Conservation (phyloP, 2,113 vertebrate genomes). For the Misgurnus mizolepis region DNA sequence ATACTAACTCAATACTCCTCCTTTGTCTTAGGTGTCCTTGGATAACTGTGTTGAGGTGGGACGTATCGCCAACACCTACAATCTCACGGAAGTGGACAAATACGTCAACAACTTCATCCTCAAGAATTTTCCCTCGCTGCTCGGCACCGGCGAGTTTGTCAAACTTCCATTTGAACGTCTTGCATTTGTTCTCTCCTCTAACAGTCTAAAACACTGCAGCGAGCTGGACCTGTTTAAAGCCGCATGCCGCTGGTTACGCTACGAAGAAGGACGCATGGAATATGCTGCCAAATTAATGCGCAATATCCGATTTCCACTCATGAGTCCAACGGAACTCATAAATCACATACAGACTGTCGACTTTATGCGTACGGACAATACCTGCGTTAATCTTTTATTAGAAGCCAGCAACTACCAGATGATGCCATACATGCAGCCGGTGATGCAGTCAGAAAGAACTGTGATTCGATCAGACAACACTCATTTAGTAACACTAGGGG, state of each 20-base stretch:
- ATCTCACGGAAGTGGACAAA: constrained; percentile 98
- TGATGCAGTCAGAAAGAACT: constrained; percentile 98
- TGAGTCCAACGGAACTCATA: constrained; percentile 97
- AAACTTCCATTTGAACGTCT: constrained; percentile 96
- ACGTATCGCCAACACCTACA: constrained; percentile 95
- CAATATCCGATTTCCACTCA: constrained; percentile 96
- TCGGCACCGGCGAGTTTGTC: constrained; percentile 95
- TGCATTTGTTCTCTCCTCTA: constrained; percentile 94
- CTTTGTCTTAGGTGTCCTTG: constrained; percentile 84
- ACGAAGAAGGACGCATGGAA: constrained; percentile 89
- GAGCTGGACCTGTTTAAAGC: constrained; percentile 98
- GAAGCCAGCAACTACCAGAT: constrained; percentile 99
- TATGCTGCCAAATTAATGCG: constrained; percentile 92
- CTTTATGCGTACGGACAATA: constrained; percentile 97
- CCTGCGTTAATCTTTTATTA: constrained; percentile 94
- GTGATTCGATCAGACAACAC: constrained; percentile 94
- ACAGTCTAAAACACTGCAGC: constrained; percentile 96
- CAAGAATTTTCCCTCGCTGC: constrained; percentile 93
- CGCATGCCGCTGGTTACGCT: constrained; percentile 93
- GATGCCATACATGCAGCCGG: constrained; percentile 99
- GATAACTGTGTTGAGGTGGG: constrained; percentile 98
- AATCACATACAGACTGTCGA: constrained; percentile 97
- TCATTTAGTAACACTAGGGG: constrained; percentile 93
- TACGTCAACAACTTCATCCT: constrained; percentile 98
- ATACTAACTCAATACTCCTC: neutral